A percentile compares a stretch with the other conserved stretches of the same genome.
phyloP scores from a whole-genome alignment of 2,113 vertebrate genomes.

The Hippocampus guttulatus region DNA sequence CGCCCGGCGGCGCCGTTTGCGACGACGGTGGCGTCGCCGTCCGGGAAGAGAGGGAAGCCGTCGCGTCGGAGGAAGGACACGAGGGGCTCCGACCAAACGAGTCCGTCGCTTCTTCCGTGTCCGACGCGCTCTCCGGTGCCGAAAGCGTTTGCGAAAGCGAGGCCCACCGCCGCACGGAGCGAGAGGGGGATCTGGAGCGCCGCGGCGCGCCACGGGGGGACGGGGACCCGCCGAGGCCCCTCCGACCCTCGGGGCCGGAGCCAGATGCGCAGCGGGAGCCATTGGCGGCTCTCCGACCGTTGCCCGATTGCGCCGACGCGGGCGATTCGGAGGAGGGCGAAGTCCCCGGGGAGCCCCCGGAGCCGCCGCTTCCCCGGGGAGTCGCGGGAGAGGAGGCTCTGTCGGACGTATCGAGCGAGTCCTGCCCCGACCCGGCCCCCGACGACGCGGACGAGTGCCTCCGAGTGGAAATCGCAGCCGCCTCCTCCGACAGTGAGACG shows the following conservation, averaged over 20 bases:
- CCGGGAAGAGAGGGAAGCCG: constrained; percentile 46
- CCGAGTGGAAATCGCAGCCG: constrained; percentile 65
- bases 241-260: background rate
- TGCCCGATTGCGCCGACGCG: constrained; percentile 25
- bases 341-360: constrained; percentile 28
- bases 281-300: background rate
- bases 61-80: constrained; percentile 42
- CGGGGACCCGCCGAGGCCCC: background rate
- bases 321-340: constrained; percentile 25
- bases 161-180: constrained; percentile 39
- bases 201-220: background rate
- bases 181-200: constrained; percentile 17
- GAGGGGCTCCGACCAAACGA: constrained; percentile 69
- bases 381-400: constrained; percentile 54
- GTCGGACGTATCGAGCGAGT: constrained; percentile 70
- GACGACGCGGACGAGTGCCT: constrained; percentile 68
- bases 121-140: constrained; percentile 68
- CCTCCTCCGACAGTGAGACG: constrained; percentile 65
- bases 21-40: constrained; percentile 26
- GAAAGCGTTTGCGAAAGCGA: constrained; percentile 72
- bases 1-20: constrained; percentile 10
- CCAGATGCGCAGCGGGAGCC: background rate
- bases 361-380: constrained; percentile 10
- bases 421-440: constrained; percentile 55
- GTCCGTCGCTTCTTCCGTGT: constrained; percentile 66